Conservation (phyloP, 2,113 vertebrate species). For the Ploceus nigricollis region DNA sequence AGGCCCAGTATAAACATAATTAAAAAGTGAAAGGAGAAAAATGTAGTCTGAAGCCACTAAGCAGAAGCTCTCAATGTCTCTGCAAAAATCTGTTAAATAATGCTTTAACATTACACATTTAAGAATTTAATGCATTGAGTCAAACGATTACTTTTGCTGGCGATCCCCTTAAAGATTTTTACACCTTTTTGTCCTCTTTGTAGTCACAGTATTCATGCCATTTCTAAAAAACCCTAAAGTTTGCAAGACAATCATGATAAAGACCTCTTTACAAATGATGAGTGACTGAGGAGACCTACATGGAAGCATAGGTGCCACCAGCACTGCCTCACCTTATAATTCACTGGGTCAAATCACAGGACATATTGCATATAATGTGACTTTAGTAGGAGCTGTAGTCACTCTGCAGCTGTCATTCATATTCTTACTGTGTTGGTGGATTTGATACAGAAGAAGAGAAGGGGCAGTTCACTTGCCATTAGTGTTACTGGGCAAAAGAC, state of each 20-base stretch:
- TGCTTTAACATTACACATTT: neutral
- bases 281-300: neutral
- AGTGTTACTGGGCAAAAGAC: neutral
- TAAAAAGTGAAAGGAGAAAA: neutral
- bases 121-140: neutral
- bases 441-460: neutral
- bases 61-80: neutral
- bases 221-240: neutral
- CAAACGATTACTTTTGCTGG: neutral
- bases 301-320: neutral
- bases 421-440: neutral
- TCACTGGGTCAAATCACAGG: neutral
- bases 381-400: neutral
- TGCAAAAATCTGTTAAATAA: neutral
- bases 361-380: neutral
- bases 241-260: neutral
- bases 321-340: neutral
- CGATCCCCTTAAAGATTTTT: neutral
- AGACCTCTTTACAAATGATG: neutral
- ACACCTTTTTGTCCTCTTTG: neutral
- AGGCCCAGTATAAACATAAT: conserved; percentile 11
- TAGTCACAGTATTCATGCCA: neutral
- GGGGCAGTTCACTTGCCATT: neutral
- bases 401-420: neutral
- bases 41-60: neutral